Conservation (phyloP, 2,888 invertebrate species). For the Drosophila peninsularis region DNA sequence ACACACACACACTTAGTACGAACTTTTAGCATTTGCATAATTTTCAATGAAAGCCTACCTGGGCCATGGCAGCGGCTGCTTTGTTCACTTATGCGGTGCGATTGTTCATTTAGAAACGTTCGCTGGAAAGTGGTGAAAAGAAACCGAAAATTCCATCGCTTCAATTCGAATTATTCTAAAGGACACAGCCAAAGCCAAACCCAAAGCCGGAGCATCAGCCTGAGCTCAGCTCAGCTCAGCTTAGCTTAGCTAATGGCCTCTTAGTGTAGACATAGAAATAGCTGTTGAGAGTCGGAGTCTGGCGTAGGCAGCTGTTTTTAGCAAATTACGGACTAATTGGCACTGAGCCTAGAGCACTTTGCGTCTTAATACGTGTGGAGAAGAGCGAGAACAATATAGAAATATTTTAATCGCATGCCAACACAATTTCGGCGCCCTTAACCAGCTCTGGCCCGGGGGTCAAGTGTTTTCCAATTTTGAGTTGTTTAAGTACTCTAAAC, state of each 20-base stretch:
- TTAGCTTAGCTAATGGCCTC: slow-evolving; percentile 20
- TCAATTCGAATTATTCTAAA: slow-evolving; percentile 18
- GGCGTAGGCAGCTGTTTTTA: slow-evolving; percentile 14
- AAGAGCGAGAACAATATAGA: neutral
- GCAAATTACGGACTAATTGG: slow-evolving; percentile 33
- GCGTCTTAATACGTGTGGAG: neutral
- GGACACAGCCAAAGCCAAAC: neutral
- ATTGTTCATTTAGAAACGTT: slow-evolving; percentile 6
- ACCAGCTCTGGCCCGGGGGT: neutral
- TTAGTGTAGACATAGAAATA: slow-evolving; percentile 5
- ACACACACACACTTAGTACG: slow-evolving; percentile 2
- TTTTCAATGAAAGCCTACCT: slow-evolving; percentile 47
- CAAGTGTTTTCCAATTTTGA: neutral
- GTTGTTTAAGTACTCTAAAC: too few species aligned
- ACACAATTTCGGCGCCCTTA: neutral
- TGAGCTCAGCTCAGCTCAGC: slow-evolving; percentile 3
- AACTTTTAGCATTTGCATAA: slow-evolving; percentile 59
- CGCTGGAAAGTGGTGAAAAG: neutral
- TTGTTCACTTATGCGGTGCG: slow-evolving; percentile 15
- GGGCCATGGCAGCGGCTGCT: slow-evolving; percentile 1
- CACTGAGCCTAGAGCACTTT: neutral
- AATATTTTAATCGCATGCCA: slow-evolving; percentile 9
- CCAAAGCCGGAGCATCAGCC: neutral
- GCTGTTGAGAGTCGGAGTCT: neutral
- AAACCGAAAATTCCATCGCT: slow-evolving; percentile 12